These are phyloP conservation scores for Catharus minimus DNA, from an alignment of 2,113 vertebrate species.

Conservation along the genomic window DNA sequence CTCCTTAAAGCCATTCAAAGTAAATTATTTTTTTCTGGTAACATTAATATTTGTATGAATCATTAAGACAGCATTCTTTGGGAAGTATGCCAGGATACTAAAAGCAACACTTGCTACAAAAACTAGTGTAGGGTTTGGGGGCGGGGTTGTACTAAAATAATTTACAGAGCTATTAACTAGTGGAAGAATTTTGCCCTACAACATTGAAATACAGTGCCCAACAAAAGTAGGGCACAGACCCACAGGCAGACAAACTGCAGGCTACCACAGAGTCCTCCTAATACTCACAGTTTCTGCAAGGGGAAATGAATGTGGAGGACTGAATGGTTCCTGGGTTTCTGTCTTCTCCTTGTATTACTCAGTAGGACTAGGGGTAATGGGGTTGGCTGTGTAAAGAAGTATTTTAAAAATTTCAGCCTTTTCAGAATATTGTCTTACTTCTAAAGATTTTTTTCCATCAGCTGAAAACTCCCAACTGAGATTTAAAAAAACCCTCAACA, in stretches of 20 bases:
- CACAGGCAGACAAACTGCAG: neutral
- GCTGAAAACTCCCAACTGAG: neutral
- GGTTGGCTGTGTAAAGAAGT: neutral
- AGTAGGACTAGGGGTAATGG: neutral
- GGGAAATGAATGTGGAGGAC: neutral
- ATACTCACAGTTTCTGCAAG: neutral
- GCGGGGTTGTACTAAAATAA: neutral
- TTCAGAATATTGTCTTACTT: neutral
- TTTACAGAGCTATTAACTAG: neutral
- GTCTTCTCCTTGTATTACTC: neutral
- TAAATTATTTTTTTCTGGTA: neutral
- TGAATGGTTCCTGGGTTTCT: neutral
- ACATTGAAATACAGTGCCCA: neutral
- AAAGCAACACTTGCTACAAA: neutral
- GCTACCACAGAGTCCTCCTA: neutral
- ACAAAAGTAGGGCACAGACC: neutral
- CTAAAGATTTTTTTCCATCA: neutral
- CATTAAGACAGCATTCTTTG: neutral
- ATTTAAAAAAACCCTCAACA: neutral
- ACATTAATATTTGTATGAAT: neutral
- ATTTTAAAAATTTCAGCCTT: neutral
- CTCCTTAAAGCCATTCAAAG: neutral
- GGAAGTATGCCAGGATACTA: neutral
- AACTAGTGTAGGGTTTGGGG: fast-evolving
- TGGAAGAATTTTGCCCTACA: neutral